Evolutionary conservation across 1,140 invertebrate species (phyloP).

Genomic region (Bombus soroeensis): DNA sequence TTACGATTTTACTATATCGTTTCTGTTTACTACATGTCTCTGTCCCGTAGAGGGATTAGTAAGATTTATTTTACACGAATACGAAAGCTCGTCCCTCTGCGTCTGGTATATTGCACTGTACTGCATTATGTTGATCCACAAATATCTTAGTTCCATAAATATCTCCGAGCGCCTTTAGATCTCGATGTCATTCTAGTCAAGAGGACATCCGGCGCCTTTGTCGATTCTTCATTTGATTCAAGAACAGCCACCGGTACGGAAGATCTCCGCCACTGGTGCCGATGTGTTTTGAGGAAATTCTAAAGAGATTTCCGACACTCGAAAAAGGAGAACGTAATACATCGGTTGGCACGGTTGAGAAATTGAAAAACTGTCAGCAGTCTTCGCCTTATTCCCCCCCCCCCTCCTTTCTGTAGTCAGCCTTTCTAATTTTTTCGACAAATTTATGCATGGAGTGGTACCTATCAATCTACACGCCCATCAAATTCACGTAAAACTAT

Average conservation of each 20-base stretch:
- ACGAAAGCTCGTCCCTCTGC: background rate
- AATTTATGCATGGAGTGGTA: conserved; percentile 25
- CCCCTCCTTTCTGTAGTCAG: background rate
- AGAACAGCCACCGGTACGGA: background rate
- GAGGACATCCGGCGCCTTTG: background rate
- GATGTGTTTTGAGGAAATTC: conserved; percentile 57
- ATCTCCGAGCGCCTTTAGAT: conserved; percentile 14
- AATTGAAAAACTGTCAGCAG: conserved; percentile 61
- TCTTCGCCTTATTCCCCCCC: background rate
- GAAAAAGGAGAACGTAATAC: conserved; percentile 8
- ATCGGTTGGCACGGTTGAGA: conserved; percentile 30
- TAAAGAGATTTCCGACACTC: conserved; percentile 37
- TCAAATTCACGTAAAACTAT: background rate
- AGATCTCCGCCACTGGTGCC: background rate
- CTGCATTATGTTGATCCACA: background rate
- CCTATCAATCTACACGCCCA: background rate
- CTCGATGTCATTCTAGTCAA: conserved; percentile 32
- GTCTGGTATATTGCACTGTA: conserved; percentile 6
- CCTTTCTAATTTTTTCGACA: background rate
- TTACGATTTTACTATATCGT: too few species aligned
- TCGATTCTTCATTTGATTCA: conserved; percentile 34
- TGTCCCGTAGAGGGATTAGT: background rate
- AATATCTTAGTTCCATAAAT: conserved; percentile 47
- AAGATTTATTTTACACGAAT: conserved; percentile 32
- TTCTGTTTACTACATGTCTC: too few species aligned